Conservation (phyloP, 2,113 vertebrate species). For the Mola mola region DNA sequence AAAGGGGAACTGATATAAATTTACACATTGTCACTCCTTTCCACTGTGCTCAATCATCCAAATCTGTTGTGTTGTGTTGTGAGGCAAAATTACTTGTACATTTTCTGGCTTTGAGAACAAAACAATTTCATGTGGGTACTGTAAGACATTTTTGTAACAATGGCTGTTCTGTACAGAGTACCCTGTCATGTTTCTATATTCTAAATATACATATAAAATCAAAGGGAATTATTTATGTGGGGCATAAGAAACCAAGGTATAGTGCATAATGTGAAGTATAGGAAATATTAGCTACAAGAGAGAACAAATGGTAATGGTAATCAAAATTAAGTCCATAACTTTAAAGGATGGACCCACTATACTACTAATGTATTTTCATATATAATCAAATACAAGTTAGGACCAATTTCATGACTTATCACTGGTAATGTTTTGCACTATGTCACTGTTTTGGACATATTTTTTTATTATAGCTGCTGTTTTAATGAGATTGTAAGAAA, state of each 20-base stretch:
- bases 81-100: no score
- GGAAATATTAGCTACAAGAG: background rate
- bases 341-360: no score
- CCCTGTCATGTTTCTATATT: background rate
- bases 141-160: no score
- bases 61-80: background rate
- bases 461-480: conserved; percentile 33
- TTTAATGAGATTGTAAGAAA: conserved; percentile 55
- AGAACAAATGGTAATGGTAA: no score
- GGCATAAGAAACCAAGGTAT: background rate
- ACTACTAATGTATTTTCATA: background rate
- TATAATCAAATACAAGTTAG: conserved; percentile 7
- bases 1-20: background rate
- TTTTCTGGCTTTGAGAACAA: no score
- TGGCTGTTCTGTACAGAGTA: no score
- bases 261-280: background rate
- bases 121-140: no score
- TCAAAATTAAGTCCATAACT: no score
- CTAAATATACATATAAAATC: background rate
- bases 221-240: background rate
- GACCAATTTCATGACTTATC: conserved; percentile 14
- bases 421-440: conserved; percentile 8
- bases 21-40: background rate
- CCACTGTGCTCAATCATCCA: background rate
- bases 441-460: conserved; percentile 16